Evolutionary conservation across 2,888 invertebrate genomes (phyloP).

Genomic region (Latrodectus hesperus): DNA sequence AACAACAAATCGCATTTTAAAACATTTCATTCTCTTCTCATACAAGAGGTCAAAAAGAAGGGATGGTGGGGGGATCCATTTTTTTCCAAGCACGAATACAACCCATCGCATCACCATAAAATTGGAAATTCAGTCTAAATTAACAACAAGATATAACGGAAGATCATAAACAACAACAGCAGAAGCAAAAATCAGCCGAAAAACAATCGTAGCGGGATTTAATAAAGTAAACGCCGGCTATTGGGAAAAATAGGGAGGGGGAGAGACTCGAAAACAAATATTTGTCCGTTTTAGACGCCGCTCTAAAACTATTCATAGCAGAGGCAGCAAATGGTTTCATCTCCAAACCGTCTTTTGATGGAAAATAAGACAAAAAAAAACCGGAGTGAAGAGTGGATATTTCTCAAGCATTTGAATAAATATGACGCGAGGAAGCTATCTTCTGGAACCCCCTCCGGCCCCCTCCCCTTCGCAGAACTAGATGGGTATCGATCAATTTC

Average conservation of each 20-base stretch:
- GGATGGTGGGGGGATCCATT: conserved; percentile 5
- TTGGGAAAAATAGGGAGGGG: not conserved
- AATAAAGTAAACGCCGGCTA: conserved; percentile 48
- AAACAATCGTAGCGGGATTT: conserved; percentile 59
- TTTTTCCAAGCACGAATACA: not conserved
- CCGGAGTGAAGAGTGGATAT: conserved; percentile 20
- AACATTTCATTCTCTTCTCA: not conserved
- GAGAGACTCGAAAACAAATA: conserved; percentile 64
- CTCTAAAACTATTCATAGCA: conserved; percentile 62
- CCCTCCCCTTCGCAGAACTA: conserved; percentile 15
- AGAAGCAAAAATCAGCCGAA: not conserved
- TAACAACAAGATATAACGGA: not conserved
- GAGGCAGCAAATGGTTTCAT: conserved; percentile 50
- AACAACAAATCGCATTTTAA: not conserved
- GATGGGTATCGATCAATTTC: conserved; percentile 67
- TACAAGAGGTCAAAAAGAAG: conserved; percentile 21
- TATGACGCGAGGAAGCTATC: conserved; percentile 64
- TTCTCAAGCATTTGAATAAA: conserved; percentile 64
- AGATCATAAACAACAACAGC: conserved; percentile 20
- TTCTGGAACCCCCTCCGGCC: not conserved
- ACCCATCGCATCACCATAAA: not conserved
- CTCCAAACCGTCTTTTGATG: conserved; percentile 58
- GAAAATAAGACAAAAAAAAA: conserved; percentile 8
- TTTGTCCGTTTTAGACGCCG: conserved; percentile 38
- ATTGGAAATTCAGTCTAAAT: conserved; percentile 2